Base-by-base conservation (phyloP, 2,888 invertebrate species). In the Aquatica leii region DNA sequence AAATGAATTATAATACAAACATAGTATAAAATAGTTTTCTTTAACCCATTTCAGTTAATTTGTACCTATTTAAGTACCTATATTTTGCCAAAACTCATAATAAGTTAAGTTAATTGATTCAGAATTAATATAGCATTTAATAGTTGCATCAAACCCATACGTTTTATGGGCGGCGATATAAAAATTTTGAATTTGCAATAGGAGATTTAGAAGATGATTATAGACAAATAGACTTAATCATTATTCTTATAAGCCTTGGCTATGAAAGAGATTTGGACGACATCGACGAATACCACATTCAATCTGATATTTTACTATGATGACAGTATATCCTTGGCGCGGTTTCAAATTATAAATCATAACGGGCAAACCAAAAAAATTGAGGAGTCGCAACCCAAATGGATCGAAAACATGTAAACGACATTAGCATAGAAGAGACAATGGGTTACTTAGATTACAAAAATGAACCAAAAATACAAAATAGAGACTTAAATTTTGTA, bases 141-240 rank as follows among this genome's bases (percentile, higher is more conserved):
- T n/a, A n/a, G n/a, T n/a, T n/a, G n/a, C n/a, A n/a, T n/a, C n/a
- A n/a, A n/a, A 31, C 4, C 31, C 31, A 9, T 9, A 31, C 9
- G 37, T 12, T n/a, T 3, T 37, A 12, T n/a, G 12, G 12, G 2
- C 37, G 37, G 11, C 12, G 12, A 9, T 2, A n/a, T 41, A 41
- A 41, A 41, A 41, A 12, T 41, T 41, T 41, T 5, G 41, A 41
- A 6, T 12, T 14, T 41, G 41, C 41, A 14, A 41, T 41, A 14
- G 41, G 14, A n/a, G 37, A 37, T 12, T n/a, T 37, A n/a, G n/a
- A 11, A n/a, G 15, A 41, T 14, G 15, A 15, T 15, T 6, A 49
- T 49, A 21, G 31, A 51, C 18, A 51, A 20, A 20, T 34, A 51
- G n/a, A 51, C 12, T n/a, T 41, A 41, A 15, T 15, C 41, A 41